These are phyloP conservation scores for Glaucidium brasilianum DNA, from an alignment of 2,113 vertebrate species.

Conservation along the genomic window DNA sequence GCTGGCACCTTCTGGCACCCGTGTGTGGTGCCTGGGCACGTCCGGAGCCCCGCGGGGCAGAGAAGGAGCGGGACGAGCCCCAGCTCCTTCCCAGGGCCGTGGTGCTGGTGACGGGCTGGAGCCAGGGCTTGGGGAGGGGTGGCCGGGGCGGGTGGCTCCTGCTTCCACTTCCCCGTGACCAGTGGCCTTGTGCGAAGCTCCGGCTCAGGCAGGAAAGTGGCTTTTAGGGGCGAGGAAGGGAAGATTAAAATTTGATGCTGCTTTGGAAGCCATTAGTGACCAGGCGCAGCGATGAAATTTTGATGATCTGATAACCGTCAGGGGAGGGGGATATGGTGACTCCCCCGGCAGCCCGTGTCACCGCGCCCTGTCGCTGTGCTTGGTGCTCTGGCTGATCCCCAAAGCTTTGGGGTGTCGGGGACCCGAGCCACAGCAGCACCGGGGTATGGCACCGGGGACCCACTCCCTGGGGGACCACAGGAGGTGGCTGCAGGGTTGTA, in stretches of 20 bases:
- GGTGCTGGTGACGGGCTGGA: accelerated
- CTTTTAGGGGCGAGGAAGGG: slow-evolving; percentile 30
- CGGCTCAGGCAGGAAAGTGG: background rate
- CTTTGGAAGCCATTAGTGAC: slow-evolving; percentile 67
- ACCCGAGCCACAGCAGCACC: accelerated
- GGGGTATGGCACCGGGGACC: background rate
- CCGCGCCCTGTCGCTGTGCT: accelerated
- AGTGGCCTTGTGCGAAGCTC: background rate
- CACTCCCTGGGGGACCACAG: background rate
- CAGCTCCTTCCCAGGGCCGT: accelerated
- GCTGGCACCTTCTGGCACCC: background rate
- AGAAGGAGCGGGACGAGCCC: accelerated
- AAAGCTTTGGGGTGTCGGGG: background rate
- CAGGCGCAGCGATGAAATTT: slow-evolving; percentile 51
- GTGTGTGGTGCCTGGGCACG: background rate
- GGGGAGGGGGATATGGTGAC: background rate
- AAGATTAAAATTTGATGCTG: slow-evolving; percentile 65
- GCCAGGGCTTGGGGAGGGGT: background rate
- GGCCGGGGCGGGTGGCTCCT: too few species aligned
- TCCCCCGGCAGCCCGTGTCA: background rate
- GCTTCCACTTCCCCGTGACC: background rate
- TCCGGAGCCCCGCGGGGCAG: background rate
- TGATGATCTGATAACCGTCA: slow-evolving; percentile 39
- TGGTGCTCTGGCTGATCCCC: background rate
- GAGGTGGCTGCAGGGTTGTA: accelerated